Evolutionary conservation across 2,797 vertebrate genomes (phyloP).

Genomic region (Helarctos malayanus): DNA sequence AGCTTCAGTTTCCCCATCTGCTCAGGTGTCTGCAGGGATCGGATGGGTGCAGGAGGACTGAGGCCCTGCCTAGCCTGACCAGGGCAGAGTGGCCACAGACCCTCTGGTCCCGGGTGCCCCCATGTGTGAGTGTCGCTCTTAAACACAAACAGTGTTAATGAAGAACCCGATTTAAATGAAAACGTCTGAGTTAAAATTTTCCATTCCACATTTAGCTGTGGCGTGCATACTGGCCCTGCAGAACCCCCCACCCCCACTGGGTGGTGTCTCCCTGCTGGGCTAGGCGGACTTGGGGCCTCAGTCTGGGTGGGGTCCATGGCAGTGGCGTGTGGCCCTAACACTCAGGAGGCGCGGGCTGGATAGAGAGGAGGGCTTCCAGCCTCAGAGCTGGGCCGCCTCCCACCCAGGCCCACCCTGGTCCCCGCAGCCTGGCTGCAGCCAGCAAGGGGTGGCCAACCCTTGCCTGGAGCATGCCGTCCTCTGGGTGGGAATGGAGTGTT

Average conservation of each 20-base stretch:
- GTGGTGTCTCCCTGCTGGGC: background rate
- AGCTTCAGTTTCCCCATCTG: background rate
- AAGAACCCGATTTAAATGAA: constrained; percentile 72
- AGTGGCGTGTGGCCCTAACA: background rate
- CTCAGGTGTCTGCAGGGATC: background rate
- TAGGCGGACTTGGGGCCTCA: background rate
- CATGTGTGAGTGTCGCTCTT: background rate
- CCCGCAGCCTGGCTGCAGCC: background rate
- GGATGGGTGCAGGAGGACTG: background rate
- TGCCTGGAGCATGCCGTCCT: background rate
- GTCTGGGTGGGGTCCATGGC: background rate
- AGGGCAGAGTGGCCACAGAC: background rate
- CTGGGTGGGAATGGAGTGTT: background rate
- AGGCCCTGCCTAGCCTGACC: background rate
- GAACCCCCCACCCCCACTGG: background rate
- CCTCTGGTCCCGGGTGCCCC: background rate
- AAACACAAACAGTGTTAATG: constrained; percentile 39
- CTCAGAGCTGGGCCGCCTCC: background rate
- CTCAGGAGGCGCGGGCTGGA: background rate
- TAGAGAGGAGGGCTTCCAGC: background rate
- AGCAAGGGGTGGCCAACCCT: background rate
- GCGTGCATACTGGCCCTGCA: constrained; percentile 1
- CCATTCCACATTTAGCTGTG: constrained; percentile 61
- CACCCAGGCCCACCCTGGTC: background rate
- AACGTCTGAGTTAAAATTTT: constrained; percentile 76